A percentile compares a stretch with the other conserved stretches of the same genome.
Evolutionary conservation across 1,140 invertebrate genomes (phyloP).

Genomic region (Brachionus angularis): DNA sequence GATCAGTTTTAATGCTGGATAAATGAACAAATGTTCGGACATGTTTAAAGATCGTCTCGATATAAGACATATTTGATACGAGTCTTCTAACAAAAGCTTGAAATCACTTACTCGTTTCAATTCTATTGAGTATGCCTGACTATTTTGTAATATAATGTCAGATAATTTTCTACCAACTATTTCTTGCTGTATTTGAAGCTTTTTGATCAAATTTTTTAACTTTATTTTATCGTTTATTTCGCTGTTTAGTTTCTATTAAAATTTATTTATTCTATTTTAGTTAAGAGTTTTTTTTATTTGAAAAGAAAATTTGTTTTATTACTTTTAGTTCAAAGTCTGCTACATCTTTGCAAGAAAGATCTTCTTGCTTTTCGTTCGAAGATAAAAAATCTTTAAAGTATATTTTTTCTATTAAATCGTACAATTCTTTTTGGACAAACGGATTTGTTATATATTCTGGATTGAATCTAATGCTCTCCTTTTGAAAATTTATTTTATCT

Average conservation of each 20-base stretch:
- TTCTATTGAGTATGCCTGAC: conserved; percentile 11
- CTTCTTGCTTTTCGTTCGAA: neutral
- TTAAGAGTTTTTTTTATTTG: neutral
- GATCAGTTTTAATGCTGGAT: neutral
- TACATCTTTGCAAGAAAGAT: neutral
- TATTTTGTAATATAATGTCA: conserved; percentile 23
- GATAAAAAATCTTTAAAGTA: conserved; percentile 1
- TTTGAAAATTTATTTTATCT: too few relatives aligned
- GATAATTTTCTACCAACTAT: neutral
- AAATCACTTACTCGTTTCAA: conserved; percentile 30
- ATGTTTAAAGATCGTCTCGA: neutral
- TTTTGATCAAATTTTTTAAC: neutral
- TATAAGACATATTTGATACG: conserved; percentile 13
- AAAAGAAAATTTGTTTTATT: neutral
- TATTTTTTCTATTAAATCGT: conserved; percentile 28
- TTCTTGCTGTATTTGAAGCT: neutral
- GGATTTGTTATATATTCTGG: conserved; percentile 21
- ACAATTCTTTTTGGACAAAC: conserved; percentile 34
- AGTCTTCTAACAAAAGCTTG: conserved; percentile 15
- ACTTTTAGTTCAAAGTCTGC: conserved; percentile 10
- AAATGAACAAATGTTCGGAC: neutral
- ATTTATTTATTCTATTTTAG: neutral
- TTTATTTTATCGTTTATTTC: neutral
- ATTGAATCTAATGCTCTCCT: too few relatives aligned
- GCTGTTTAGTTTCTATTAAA: too few relatives aligned